Base-by-base conservation (phyloP, 2,888 invertebrate species). In the Pterostichus madidus region DNA sequence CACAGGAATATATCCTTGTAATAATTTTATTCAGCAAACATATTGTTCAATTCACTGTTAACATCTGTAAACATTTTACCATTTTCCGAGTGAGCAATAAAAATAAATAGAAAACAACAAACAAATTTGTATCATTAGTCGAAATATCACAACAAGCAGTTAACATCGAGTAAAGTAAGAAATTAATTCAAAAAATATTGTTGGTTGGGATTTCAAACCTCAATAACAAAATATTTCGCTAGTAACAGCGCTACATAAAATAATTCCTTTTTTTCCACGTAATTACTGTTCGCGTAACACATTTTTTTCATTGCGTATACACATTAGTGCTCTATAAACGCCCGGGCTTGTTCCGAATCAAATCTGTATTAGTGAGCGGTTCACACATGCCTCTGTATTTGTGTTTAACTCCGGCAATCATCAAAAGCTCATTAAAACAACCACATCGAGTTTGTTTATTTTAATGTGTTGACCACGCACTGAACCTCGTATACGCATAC, bases 391-490 rank as follows among this genome's bases (percentile, higher is more conserved):
- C 13, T 52, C 6, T 35, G 52, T 13, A 32, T 49, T n/a, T 75
- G 52, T 75, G 52, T 52, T 49, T 49, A 24, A 32, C 49, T 44
- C 75, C 13, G 46, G 79, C 79, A 64, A 64, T 79, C 79, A 79
- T 79, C 79, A 79, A 79, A 64, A 64, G 79, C 64, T 79, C 79
- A 64, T 79, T 79, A 79, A 64, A 79, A 79, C 77, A 32, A 77
- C 77, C 77, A 11, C 77, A 17, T 77, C 13, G 35, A 77, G 56
- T 75, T 75, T 75, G 75, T 75, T 75, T 75, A 75, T 75, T 75
- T 75, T 75, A 75, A 75, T 75, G 75, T 75, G 49, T 35, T 52
- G 46, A 44, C 49, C 73, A 39, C 39, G 39, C 39, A 39, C 3
- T 39, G 39, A 39, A 39, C 39, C 39, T 8, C 8, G 39, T 8